These are phyloP conservation scores for Eustalomyia histrio DNA, from an alignment of 2,888 invertebrate genomes.

Conservation along the genomic window DNA sequence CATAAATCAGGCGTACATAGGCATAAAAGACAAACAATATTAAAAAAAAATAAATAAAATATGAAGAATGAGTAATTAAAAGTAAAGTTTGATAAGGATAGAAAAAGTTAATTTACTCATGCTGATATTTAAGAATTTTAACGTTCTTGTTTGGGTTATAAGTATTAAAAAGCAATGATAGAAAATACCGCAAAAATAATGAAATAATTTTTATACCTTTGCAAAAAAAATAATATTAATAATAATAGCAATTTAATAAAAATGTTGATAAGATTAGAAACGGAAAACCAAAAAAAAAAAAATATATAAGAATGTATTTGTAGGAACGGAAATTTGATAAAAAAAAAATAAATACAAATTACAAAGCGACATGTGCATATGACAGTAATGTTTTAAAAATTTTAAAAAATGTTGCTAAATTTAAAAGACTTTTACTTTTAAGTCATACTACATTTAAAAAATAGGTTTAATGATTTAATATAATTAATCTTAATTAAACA, in stretches of 20 bases:
- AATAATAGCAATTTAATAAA: neutral
- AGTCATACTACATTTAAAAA: neutral
- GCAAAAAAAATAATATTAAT: neutral
- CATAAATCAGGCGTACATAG: too few relatives aligned
- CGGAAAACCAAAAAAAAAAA: neutral
- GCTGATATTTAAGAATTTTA: neutral
- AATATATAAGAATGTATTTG: neutral
- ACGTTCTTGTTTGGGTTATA: too few relatives aligned
- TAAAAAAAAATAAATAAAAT: neutral
- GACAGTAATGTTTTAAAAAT: too few relatives aligned
- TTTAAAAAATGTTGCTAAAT: neutral
- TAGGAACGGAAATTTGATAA: too few relatives aligned
- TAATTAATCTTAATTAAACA: conserved; percentile 43
- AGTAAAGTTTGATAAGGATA: neutral
- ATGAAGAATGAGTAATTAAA: conserved; percentile 1
- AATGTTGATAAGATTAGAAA: neutral
- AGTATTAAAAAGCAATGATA: neutral
- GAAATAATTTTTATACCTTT: neutral
- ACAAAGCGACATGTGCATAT: too few relatives aligned
- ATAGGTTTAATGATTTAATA: conserved; percentile 9
- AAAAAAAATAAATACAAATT: too few relatives aligned
- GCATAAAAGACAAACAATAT: neutral
- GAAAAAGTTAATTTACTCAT: neutral
- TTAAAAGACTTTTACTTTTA: neutral
- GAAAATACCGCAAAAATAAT: conserved; percentile 5